Evolutionary conservation across 1,140 invertebrate species (phyloP).

Genomic region (Samia ricini): DNA sequence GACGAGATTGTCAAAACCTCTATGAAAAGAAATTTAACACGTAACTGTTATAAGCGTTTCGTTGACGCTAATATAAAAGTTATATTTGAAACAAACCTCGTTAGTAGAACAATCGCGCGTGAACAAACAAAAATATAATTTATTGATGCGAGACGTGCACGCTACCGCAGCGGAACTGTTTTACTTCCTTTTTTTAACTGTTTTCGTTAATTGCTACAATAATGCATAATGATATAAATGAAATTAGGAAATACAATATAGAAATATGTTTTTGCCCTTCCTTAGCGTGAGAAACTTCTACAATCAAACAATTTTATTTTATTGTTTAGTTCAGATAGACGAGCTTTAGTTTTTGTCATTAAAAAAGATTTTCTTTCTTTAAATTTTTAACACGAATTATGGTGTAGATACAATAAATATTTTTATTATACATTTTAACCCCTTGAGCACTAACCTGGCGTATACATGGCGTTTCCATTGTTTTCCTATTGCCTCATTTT

Average conservation of each 20-base stretch:
- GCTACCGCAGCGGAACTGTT: background rate
- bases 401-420: too few species aligned
- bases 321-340: too few species aligned
- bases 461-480: too few species aligned
- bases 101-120: conserved; percentile 6
- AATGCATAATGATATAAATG: conserved; percentile 8
- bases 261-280: background rate
- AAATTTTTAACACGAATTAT: too few species aligned
- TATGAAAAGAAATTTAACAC: background rate
- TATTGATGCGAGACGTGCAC: background rate
- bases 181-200: background rate
- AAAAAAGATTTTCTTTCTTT: too few species aligned
- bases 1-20: too few species aligned
- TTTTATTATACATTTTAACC: too few species aligned
- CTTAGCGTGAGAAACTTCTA: background rate
- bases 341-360: too few species aligned
- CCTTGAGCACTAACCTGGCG: too few species aligned
- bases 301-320: too few species aligned
- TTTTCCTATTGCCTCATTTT: too few species aligned
- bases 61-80: background rate
- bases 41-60: background rate
- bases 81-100: background rate
- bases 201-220: background rate
- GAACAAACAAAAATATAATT: conserved; percentile 1
- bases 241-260: conserved; percentile 9